phyloP scores from a whole-genome alignment of 2,888 invertebrate species.

The Plebejus anna region DNA sequence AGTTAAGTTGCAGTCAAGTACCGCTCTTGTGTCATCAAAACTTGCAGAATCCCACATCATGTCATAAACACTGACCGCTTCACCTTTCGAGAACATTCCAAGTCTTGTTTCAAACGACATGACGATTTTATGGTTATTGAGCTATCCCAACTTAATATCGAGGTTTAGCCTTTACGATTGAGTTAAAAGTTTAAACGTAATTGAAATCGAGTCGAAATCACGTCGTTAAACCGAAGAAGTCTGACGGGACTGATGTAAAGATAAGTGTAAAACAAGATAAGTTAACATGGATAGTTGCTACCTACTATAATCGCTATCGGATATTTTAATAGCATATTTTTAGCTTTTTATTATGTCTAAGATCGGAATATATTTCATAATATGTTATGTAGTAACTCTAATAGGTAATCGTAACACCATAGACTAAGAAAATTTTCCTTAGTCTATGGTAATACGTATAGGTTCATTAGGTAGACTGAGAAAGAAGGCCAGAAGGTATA shows the following conservation, averaged over 20 bases:
- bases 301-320: not conserved
- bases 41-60: not conserved
- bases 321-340: not conserved
- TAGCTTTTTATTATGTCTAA: no score
- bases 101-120: constrained; percentile 22
- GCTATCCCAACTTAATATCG: constrained; percentile 19
- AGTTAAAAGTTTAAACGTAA: constrained; percentile 62
- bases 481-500: no score
- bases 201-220: constrained; percentile 69
- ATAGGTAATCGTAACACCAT: no score
- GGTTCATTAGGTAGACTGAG: no score
- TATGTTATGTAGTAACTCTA: no score
- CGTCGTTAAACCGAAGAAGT: constrained; percentile 57
- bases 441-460: no score
- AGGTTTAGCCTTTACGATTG: constrained; percentile 67
- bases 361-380: no score
- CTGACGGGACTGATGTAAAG: constrained; percentile 11
- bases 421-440: no score
- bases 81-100: not conserved
- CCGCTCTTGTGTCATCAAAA: not conserved
- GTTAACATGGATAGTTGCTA: not conserved
- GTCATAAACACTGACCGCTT: not conserved
- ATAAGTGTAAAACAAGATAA: constrained; percentile 12
- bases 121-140: constrained; percentile 23
- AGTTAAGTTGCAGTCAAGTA: not conserved